Conservation (phyloP, 1,140 invertebrate species). For the Gryon sp. region DNA sequence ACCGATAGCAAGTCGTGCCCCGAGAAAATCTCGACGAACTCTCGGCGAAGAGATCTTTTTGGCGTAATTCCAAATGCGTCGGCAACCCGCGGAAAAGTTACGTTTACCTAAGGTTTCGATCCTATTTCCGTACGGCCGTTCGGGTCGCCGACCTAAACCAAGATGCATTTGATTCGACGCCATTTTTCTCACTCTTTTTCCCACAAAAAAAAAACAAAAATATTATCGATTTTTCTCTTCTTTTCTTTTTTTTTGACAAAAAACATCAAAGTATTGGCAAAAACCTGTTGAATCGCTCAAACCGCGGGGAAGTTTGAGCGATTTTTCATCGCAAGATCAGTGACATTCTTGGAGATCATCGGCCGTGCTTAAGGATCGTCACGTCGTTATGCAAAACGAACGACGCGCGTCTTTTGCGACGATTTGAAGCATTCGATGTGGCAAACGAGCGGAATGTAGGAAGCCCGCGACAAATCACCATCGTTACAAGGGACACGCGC, state of each 20-base stretch:
- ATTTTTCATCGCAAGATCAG: slow-evolving; percentile 23
- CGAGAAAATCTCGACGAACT: slow-evolving; percentile 55
- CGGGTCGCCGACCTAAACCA: slow-evolving; percentile 69
- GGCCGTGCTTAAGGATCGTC: slow-evolving; percentile 11
- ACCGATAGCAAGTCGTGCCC: slow-evolving; percentile 36
- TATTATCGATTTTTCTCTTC: too few relatives aligned
- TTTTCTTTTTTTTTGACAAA: slow-evolving; percentile 1
- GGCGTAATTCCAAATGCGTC: slow-evolving; percentile 73
- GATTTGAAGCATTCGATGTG: slow-evolving; percentile 38
- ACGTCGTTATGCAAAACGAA: slow-evolving; percentile 18
- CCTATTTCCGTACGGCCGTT: slow-evolving; percentile 72
- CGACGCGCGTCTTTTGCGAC: slow-evolving; percentile 17
- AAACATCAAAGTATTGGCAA: too few relatives aligned
- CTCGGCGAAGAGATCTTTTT: slow-evolving; percentile 73
- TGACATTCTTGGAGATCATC: slow-evolving; percentile 11
- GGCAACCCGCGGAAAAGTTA: slow-evolving; percentile 70
- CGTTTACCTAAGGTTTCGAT: slow-evolving; percentile 75
- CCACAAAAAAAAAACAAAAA: too few relatives aligned
- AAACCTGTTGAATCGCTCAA: slow-evolving; percentile 4
- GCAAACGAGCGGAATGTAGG: slow-evolving; percentile 42
- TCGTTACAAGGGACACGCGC: slow-evolving; percentile 49
- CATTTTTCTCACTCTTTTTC: slow-evolving; percentile 10
- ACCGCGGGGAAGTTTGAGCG: too few relatives aligned
- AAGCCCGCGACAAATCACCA: slow-evolving; percentile 50
- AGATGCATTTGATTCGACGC: slow-evolving; percentile 56